Evolutionary conservation across 1,140 invertebrate species (phyloP).

Genomic region (Drosophila seguyi): DNA sequence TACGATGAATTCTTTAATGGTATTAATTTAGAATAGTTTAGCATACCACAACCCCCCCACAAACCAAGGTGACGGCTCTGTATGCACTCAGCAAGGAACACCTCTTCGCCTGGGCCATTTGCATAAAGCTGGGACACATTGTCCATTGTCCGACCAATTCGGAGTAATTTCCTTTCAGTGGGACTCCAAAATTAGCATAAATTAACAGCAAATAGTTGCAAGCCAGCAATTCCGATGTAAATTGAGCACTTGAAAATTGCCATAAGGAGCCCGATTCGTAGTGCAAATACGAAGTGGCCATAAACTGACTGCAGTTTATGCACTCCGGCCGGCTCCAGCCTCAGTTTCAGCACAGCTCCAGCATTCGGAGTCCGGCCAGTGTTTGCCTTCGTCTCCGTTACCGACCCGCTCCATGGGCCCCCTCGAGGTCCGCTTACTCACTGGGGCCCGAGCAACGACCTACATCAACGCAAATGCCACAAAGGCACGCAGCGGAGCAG

Average conservation of each 20-base stretch:
- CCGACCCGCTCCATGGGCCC: conserved; percentile 20
- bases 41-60: not conserved
- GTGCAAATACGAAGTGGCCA: conserved; percentile 75
- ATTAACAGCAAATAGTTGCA: conserved; percentile 62
- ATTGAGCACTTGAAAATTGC: conserved; percentile 67
- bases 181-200: conserved; percentile 67
- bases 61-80: conserved; percentile 4
- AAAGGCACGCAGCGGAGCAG: conserved; percentile 61
- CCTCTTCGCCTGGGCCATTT: conserved; percentile 6
- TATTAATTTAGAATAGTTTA: not conserved
- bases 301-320: conserved; percentile 77
- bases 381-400: conserved; percentile 45
- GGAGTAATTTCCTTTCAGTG: conserved; percentile 51
- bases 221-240: conserved; percentile 67
- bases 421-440: conserved; percentile 21
- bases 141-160: conserved; percentile 34
- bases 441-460: conserved; percentile 61
- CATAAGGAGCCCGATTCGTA: conserved; percentile 72
- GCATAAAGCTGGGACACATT: conserved; percentile 8
- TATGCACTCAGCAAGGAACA: not conserved
- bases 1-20: not conserved
- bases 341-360: conserved; percentile 22
- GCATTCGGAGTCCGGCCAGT: conserved; percentile 29
- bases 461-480: conserved; percentile 71
- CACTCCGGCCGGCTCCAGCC: conserved; percentile 49